Evolutionary conservation across 2,888 invertebrate genomes (phyloP), one percentile per base, ranked within the genome.

Genomic region (Hydrotaea cyrtoneurina): DNA sequence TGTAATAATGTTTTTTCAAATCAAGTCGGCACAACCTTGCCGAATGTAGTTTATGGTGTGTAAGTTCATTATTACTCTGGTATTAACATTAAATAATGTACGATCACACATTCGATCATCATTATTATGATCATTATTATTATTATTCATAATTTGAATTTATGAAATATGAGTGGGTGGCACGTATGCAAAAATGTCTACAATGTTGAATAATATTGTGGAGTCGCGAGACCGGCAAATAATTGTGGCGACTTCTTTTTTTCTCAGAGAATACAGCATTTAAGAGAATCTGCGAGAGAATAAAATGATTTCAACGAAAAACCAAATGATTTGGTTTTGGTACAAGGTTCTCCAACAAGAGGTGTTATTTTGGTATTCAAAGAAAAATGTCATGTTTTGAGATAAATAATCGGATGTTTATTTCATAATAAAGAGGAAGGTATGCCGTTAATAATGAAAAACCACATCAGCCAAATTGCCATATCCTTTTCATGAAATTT

Each of bases 21-120:
- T 77, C 53, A 62, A 73, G 39, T 55, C 43, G 2, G 79, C 50
- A 73, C 77, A 72, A 64, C 80, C 84, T 84, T 81, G 78, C 62
- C 26, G 72, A 50, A 66, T 72, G 72, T n/a, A 21, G 23, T 78
- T 78, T 78, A 78, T 72, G 72, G 84, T 50, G 59, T 43, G 39
- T 76, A 84, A 84, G 78, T 84, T 84, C 84, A 84, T 43, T 69
- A 76, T 59, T 71, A 55, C 46, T 55, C n/a, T 10, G 21, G n/a
- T n/a, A 31, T 31, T 31, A 31, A 31, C 31, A 31, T 31, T 31
- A 31, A 31, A 31, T 31, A 31, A 31, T 31, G 31, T 31, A 31
- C 31, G 31, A 39, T 11, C 39, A 39, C 39, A 39, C 39, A 39
- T 8, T 39, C 62, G 26, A 62, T 62, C 23, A 7, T 2, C 7